Evolutionary conservation across 2,888 invertebrate species (phyloP), one percentile per base, ranked within the genome.

Genomic region (Coremacera marginata): DNA sequence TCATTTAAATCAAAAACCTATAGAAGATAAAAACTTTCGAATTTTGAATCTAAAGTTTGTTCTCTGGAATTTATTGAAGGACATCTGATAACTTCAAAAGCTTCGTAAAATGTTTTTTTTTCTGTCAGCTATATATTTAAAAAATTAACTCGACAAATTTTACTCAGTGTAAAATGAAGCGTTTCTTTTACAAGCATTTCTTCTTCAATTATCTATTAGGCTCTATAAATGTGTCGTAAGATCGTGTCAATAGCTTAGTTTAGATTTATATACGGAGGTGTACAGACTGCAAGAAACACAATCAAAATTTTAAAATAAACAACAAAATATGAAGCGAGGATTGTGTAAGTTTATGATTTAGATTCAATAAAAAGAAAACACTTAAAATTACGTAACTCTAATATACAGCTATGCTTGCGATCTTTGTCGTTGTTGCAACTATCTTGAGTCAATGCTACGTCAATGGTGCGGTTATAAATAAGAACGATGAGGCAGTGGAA

Each of bases 301-400:
- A 68, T 44, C 9, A 22, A 34, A 68, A 5, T 60, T 27, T 3
- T 27, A 27, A 27, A 49, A 49, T 22, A 25, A 51, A 14, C 14
- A 9, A 37, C 9, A 37, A 27, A 49, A 52, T 67, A 83, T 83
- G 83, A 82, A 78, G 78, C 76, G 80, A 75, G 67, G 76, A 65
- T 81, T 81, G 75, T 78, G 83, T 83, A 81, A 83, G 83, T 80
- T 49, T 44, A 49, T 57, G 51, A 57, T 25, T 62, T 16, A 25
- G 27, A 70, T 70, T 79, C 74, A 67, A 75, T 34, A 67, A 70
- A 49, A 76, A 31, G 8, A 70, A 25, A 62, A 52, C 31, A 76
- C 72, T 2, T 52, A 73, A 71, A 75, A 25, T 25, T 19, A 22
- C 25, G 22, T 27, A 22, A 37, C 52, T 60, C 14, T 27, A 37